phyloP scores from a whole-genome alignment of 2,113 vertebrate species.

The Oryctolagus cuniculus region DNA sequence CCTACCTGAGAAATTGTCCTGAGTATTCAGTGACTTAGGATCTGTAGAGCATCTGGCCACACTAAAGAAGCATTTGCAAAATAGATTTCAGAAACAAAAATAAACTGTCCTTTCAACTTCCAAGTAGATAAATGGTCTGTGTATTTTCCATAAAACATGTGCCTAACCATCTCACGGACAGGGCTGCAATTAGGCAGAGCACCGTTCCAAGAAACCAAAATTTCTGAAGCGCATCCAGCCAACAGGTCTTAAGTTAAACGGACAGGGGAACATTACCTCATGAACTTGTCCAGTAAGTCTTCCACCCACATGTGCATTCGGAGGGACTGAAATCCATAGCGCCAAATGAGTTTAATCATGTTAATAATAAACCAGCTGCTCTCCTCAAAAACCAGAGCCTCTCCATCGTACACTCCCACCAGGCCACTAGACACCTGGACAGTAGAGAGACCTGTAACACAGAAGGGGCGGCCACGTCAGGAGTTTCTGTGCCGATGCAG shows the following conservation, averaged over 20 bases:
- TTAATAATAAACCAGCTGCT: constrained; percentile 95
- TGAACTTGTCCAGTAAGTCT: constrained; percentile 95
- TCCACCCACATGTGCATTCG: constrained; percentile 98
- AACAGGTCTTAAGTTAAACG: constrained; percentile 23
- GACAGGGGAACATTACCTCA: constrained; percentile 90
- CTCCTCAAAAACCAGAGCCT: constrained; percentile 94
- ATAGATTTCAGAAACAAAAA: constrained; percentile 1
- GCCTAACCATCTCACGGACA: neutral
- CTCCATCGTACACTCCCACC: constrained; percentile 92
- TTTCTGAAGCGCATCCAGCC: neutral
- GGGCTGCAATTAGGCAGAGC: neutral
- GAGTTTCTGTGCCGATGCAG: neutral
- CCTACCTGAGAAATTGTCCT: neutral
- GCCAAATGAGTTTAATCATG: constrained; percentile 93
- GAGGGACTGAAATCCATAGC: constrained; percentile 93
- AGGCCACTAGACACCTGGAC: constrained; percentile 79
- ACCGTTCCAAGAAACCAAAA: constrained; percentile 23
- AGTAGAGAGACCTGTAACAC: constrained; percentile 88
- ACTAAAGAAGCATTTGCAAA: constrained; percentile 40
- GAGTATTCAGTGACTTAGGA: neutral
- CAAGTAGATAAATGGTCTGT: neutral
- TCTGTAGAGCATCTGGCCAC: neutral
- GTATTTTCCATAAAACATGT: constrained; percentile 12
- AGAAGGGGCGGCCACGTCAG: constrained; percentile 31
- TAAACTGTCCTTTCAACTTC: constrained; percentile 5